These are phyloP conservation scores for Cottus gobio DNA, from an alignment of 2,113 vertebrate genomes.

Conservation along the genomic window DNA sequence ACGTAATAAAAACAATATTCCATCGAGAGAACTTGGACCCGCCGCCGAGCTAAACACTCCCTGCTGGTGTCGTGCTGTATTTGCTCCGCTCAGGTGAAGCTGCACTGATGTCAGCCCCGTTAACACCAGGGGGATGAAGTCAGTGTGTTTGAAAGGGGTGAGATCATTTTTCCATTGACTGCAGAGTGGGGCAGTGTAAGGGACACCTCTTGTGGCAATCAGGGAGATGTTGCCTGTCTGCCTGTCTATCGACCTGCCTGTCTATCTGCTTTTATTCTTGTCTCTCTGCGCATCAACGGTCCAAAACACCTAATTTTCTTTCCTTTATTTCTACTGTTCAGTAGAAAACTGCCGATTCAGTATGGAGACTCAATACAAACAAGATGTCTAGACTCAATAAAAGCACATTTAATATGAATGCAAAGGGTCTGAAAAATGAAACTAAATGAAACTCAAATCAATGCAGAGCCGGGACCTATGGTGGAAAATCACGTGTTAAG, in stretches of 20 bases:
- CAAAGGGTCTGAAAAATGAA: background rate
- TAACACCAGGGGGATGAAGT: conserved; percentile 72
- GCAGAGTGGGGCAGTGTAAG: conserved; percentile 77
- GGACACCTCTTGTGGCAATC: conserved; percentile 79
- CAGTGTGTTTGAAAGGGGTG: conserved; percentile 77
- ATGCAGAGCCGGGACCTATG: too few species aligned
- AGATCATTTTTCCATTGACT: conserved; percentile 84
- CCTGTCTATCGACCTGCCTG: conserved; percentile 19
- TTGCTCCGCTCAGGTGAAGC: conserved; percentile 64
- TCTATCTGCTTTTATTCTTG: conserved; percentile 25
- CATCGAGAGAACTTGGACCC: conserved; percentile 38
- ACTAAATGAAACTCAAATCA: background rate
- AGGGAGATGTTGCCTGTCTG: conserved; percentile 62
- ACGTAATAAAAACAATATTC: conserved; percentile 59
- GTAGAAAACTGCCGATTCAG: too few species aligned
- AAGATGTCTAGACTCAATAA: background rate
- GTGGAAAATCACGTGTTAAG: too few species aligned
- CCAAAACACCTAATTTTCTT: background rate
- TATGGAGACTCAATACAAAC: background rate
- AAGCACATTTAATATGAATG: background rate
- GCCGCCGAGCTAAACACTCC: conserved; percentile 11
- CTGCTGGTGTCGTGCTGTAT: conserved; percentile 38
- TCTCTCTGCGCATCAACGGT: background rate
- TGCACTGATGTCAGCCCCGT: conserved; percentile 71
- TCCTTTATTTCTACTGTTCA: background rate